Conservation (phyloP, 2,888 invertebrate genomes). For the Lasioglossum figueresi region DNA sequence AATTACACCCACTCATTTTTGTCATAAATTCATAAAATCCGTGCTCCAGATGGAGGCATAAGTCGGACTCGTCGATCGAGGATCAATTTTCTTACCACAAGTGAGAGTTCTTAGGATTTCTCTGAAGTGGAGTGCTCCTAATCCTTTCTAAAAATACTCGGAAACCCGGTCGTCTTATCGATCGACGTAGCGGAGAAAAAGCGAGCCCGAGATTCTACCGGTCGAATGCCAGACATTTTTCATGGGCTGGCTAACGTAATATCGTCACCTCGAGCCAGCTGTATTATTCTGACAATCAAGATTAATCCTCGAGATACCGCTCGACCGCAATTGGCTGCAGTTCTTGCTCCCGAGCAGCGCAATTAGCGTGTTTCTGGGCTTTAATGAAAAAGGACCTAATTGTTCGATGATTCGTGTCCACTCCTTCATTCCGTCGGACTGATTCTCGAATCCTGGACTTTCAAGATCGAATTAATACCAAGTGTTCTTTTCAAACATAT, state of each 20-base stretch:
- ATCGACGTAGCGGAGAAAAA: neutral
- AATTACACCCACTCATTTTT: too few relatives aligned
- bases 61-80: neutral
- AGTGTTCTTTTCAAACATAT: neutral
- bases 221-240: conserved; percentile 9
- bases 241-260: conserved; percentile 13
- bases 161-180: conserved; percentile 5
- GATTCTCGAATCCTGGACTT: neutral
- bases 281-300: conserved; percentile 47
- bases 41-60: neutral
- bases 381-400: conserved; percentile 27
- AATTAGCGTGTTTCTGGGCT: conserved; percentile 9
- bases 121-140: neutral
- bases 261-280: conserved; percentile 30
- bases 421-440: neutral
- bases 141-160: conserved; percentile 11
- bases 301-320: conserved; percentile 33
- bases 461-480: neutral
- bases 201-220: neutral
- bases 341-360: neutral
- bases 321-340: conserved; percentile 35
- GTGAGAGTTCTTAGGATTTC: neutral
- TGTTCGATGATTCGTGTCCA: neutral
- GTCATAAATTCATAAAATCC: too few relatives aligned
- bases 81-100: neutral